These are phyloP conservation scores for Whitmania pigra DNA, from an alignment of 1,140 invertebrate genomes.

Conservation along the genomic window DNA sequence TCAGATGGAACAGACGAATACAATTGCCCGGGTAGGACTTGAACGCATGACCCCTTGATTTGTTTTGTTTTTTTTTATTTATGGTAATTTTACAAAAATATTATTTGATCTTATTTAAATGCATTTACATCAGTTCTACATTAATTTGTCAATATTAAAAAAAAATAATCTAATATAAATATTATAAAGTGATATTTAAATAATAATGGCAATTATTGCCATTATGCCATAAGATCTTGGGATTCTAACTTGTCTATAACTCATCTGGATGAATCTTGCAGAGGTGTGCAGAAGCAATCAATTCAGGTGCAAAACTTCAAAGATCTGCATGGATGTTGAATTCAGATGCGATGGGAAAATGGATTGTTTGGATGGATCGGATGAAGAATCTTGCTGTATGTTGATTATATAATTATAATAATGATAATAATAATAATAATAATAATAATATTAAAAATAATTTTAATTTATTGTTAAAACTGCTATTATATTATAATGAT, in stretches of 20 bases:
- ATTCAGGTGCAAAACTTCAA: neutral
- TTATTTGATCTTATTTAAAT: too few species aligned
- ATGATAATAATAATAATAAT: too few species aligned
- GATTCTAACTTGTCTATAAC: neutral
- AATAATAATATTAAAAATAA: too few species aligned
- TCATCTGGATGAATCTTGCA: neutral
- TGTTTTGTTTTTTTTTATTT: neutral
- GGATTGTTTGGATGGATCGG: constrained; percentile 1
- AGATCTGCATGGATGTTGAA: neutral
- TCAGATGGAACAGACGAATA: neutral
- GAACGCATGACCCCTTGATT: neutral
- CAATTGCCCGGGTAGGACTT: neutral
- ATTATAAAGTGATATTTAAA: too few species aligned
- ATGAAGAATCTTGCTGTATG: neutral
- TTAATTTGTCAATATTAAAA: too few species aligned
- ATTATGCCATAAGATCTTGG: neutral
- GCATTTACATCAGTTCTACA: too few species aligned
- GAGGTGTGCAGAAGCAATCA: neutral
- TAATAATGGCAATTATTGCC: neutral
- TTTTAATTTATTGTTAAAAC: too few species aligned
- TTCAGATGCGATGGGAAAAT: neutral
- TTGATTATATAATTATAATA: neutral
- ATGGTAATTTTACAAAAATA: neutral
- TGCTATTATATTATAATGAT: too few species aligned
- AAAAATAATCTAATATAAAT: too few species aligned